Evolutionary conservation across 2,113 vertebrate species (phyloP), one percentile per base, ranked within the genome.

Genomic region (Archilochus colubris): DNA sequence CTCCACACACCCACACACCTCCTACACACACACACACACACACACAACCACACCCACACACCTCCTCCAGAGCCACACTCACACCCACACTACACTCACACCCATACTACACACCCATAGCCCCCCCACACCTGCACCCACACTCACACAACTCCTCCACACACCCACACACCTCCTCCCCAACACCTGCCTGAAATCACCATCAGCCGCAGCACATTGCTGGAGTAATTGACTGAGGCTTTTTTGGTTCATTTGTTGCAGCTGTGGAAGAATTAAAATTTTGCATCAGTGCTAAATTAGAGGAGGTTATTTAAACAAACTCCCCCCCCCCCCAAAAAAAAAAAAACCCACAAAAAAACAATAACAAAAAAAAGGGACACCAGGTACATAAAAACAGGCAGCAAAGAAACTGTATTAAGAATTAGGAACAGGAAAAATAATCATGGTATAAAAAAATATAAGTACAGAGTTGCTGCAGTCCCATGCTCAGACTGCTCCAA

Each of bases 241-340:
- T 80, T 80, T 80, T 66, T 51, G 43, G 19, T 95, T 96, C 89
- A 75, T 94, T 92, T 67, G 67, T 88, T 18, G 30, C 43, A 84
- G 53, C 53, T 83, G 83, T n/a, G 61, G 43, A 44, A 51, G 77
- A 86, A 78, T 7, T 19, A 43, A 24, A 8, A 7, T 19, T 86
- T 82, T 68, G 66, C 21, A 22, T 55, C 61, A 38, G 81, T 67
- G 67, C 61, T 86, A 55, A 88, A 55, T 57, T 14, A 64, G 58
- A 81, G 58, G 63, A 80, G 68, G 3, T 7, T 12, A 40, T 38
- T 38, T 33, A 40, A 40, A 40, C 9, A 40, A 40, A 40, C 10
- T n/a, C 33, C 33, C 33, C 33, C 33, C 33, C 33, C 33, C 33
- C 33, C 33, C 6, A 33, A 33, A 33, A 33, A 33, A 33, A 33